Base-by-base conservation (phyloP, 2,888 invertebrate genomes). In the Chloroclysta siterata region DNA sequence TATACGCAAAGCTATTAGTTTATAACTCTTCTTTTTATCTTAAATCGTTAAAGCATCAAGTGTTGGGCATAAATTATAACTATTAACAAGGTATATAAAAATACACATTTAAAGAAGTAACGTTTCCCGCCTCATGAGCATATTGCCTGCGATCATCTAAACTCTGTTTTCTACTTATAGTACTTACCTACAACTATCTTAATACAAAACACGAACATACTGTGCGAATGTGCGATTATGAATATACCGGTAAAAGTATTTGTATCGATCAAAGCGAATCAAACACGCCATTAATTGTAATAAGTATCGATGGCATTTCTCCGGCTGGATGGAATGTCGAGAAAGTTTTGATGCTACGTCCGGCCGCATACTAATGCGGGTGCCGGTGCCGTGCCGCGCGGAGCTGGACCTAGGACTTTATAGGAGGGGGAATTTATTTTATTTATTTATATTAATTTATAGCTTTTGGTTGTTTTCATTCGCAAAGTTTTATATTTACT, bases 341-440 rank as follows among this genome's bases (percentile, higher is more conserved):
- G 93, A 93, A 93, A 93, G 93, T 93, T 87, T 88, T 89, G 88
- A 88, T 89, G 87, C 86, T 84, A 80, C 78, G 83, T 84, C 79
- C 85, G 78, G 83, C 81, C 87, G 92, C 93, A 93, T 93, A 92
- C 91, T 93, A 92, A 92, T 92, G 84, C 69, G 52, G 53, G 69
- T 72, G 64, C 70, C 70, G 64, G 68, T 68, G 68, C 71, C 68
- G 70, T 69, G 42, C 47, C 47, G 69, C 72, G 65, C 66, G 65
- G 66, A 65, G 69, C 59, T 66, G 65, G 62, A 66, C 33, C 61
- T 52, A 41, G 50, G 42, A 56, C 13, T 61, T 53, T 48, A 61
- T 64, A 29, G 48, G 48, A 39, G 57, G 62, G 58, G 58, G 17
- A 4, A 8, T n/a, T n/a, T n/a, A n/a, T n/a, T n/a, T n/a, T n/a